Evolutionary conservation across 2,888 invertebrate species (phyloP), one percentile per base, ranked within the genome.

Genomic region (Amphipyra berbera): DNA sequence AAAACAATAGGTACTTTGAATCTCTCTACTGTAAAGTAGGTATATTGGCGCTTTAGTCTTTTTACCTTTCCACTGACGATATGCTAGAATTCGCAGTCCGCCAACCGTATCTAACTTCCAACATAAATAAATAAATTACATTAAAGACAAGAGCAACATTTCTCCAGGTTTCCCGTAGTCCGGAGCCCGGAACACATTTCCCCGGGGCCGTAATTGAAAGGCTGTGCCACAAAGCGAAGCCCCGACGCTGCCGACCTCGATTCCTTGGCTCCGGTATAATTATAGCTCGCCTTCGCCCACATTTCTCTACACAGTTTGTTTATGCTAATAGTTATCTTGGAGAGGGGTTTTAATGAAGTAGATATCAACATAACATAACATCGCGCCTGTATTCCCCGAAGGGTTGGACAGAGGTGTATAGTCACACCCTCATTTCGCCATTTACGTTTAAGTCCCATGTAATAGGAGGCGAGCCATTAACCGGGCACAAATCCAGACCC

Each of bases 241-340:
- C 83, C 76, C 67, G 61, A 27, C 50, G 56, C 72, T 57, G 63
- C 74, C 77, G 86, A 85, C 88, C 88, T 80, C 84, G 67, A 85
- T 90, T 86, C 82, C 83, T 84, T 80, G 79, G 82, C 79, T 82
- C 78, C 61, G 68, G 76, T 83, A 77, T 87, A 89, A 89, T 88
- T 87, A 88, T 86, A 85, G 75, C 82, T 78, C 71, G 72, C 81
- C 81, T 81, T 85, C 75, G 73, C 81, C 77, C 69, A 82, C 72
- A 84, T 84, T 77, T 72, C 76, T 64, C 59, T 47, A 55, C 49
- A 49, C 53, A 69, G 61, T 67, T 70, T 63, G 53, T 61, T 79
- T 62, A 56, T 59, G 57, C 40, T 54, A 68, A 61, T 61, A 73
- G 45, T 48, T 79, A 46, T 73, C 73, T 67, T 57, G 49, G 44